These are phyloP conservation scores for Archegozetes longisetosus DNA, from an alignment of 1,140 invertebrate species.

Conservation along the genomic window DNA sequence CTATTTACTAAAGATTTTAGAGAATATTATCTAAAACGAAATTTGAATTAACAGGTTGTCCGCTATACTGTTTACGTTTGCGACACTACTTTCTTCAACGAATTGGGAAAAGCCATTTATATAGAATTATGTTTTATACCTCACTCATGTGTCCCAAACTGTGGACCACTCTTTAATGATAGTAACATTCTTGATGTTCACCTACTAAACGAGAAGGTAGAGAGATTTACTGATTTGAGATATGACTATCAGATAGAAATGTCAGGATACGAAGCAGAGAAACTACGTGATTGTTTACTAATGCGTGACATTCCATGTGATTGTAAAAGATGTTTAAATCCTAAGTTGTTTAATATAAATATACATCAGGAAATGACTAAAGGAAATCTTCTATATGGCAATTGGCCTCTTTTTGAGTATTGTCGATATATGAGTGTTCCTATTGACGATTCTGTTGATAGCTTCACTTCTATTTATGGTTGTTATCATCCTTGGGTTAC, in stretches of 20 bases:
- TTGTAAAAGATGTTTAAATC: neutral
- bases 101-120: neutral
- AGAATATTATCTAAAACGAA: neutral
- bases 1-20: too few species aligned
- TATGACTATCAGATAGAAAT: neutral
- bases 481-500: neutral
- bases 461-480: neutral
- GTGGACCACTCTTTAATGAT: neutral
- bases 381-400: neutral
- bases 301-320: neutral
- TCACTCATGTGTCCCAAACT: neutral
- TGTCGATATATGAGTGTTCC: neutral
- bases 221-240: neutral
- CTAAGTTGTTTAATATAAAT: neutral
- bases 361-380: neutral
- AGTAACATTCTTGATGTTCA: neutral
- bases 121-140: neutral
- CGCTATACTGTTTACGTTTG: neutral
- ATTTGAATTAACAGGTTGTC: neutral
- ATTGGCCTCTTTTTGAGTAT: neutral
- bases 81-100: neutral
- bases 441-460: neutral
- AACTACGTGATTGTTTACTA: neutral
- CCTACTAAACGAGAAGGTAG: neutral
- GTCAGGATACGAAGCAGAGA: neutral